A percentile compares a stretch with the other conserved stretches of the same genome.
phyloP scores from a whole-genome alignment of 2,888 invertebrate species.

The Scaptomyza cyrtandrae region DNA sequence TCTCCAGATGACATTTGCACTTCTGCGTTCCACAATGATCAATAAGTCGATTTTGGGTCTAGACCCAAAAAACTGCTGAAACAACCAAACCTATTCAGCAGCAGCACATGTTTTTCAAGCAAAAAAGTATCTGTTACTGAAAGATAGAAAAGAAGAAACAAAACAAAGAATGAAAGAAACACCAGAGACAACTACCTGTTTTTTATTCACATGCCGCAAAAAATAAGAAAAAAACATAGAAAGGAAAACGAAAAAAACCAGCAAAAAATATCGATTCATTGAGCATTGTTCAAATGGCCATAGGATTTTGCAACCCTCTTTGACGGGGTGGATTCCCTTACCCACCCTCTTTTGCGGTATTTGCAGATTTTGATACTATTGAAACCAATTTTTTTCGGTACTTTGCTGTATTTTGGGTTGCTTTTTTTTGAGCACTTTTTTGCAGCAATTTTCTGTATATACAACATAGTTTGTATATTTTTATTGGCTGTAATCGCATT shows the following conservation, averaged over 20 bases:
- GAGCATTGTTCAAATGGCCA: constrained; percentile 43
- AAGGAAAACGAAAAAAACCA: constrained; percentile 11
- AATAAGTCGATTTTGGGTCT: constrained; percentile 70
- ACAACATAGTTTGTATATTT: constrained; percentile 46
- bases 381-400: constrained; percentile 17
- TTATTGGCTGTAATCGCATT: constrained; percentile 68
- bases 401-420: constrained; percentile 16
- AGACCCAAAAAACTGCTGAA: constrained; percentile 23
- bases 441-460: constrained; percentile 5
- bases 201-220: constrained; percentile 63
- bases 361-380: constrained; percentile 32
- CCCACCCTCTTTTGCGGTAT: constrained; percentile 49
- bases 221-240: neutral
- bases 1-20: constrained; percentile 72
- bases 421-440: constrained; percentile 41
- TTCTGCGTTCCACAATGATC: constrained; percentile 58
- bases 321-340: constrained; percentile 54
- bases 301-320: constrained; percentile 58
- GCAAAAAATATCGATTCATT: constrained; percentile 57
- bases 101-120: constrained; percentile 58
- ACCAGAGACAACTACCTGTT: constrained; percentile 67
- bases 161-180: neutral
- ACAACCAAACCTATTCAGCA: constrained; percentile 42
- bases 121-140: constrained; percentile 71
- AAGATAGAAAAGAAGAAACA: constrained; percentile 22